These are phyloP conservation scores for Euleptes europaea DNA, from an alignment of 2,113 vertebrate species.

Conservation along the genomic window DNA sequence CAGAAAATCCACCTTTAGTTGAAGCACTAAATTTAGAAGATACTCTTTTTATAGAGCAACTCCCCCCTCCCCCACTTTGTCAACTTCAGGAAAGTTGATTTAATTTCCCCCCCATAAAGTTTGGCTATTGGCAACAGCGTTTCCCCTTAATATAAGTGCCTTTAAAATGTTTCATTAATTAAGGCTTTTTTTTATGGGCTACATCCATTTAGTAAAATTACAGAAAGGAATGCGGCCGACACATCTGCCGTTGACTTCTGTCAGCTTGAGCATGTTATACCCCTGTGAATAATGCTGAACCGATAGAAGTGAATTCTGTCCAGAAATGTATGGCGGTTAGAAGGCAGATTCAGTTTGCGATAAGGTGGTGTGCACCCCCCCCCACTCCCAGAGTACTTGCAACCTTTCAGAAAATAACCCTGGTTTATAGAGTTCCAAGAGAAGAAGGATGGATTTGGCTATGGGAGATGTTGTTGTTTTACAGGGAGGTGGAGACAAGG, in stretches of 20 bases:
- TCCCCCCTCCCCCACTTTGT: background rate
- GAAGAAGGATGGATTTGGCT: slow-evolving; percentile 37
- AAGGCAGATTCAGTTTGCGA: slow-evolving; percentile 25
- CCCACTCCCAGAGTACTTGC: slow-evolving; percentile 16
- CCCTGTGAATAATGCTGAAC: slow-evolving; percentile 25
- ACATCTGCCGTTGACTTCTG: slow-evolving; percentile 59
- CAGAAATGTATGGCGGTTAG: slow-evolving; percentile 59
- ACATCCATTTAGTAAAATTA: slow-evolving; percentile 54
- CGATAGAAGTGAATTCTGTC: slow-evolving; percentile 55
- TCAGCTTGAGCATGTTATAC: slow-evolving; percentile 48
- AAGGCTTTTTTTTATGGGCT: slow-evolving; percentile 48
- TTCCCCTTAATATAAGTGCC: slow-evolving; percentile 40
- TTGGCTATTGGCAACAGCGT: slow-evolving; percentile 57
- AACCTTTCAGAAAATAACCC: slow-evolving; percentile 34
- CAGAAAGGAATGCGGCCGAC: slow-evolving; percentile 44
- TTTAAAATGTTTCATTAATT: slow-evolving; percentile 62
- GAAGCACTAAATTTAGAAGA: background rate
- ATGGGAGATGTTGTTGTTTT: slow-evolving; percentile 17
- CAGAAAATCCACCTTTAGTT: too few species aligned
- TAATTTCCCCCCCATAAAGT: slow-evolving; percentile 48
- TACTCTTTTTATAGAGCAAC: background rate
- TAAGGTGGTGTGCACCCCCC: slow-evolving; percentile 23
- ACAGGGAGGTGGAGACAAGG: slow-evolving; percentile 34
- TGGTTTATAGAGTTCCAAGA: slow-evolving; percentile 24
- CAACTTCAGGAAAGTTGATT: slow-evolving; percentile 45